Conservation (phyloP, 2,888 invertebrate genomes). For the Mythimna lalbum region DNA sequence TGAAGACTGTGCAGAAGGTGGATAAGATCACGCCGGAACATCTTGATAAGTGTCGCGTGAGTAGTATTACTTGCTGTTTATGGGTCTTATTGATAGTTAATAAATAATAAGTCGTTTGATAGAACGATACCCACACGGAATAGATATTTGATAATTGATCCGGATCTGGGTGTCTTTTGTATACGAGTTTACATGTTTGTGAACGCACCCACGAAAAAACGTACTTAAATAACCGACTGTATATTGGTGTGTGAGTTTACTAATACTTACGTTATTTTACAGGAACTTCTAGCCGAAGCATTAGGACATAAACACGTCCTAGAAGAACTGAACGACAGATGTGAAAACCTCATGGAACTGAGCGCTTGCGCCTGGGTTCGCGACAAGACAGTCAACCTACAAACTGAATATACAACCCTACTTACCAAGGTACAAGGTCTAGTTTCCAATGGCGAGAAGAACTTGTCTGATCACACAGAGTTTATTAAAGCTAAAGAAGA, state of each 20-base stretch:
- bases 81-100: no score
- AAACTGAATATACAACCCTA: constrained; percentile 95
- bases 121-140: no score
- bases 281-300: constrained; percentile 94
- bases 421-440: constrained; percentile 95
- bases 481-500: constrained; percentile 96
- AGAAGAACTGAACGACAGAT: constrained; percentile 96
- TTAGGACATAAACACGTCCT: constrained; percentile 94
- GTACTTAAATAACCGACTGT: no score
- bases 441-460: constrained; percentile 96
- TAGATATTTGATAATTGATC: no score
- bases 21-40: constrained; percentile 95
- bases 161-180: no score
- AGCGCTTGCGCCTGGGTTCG: constrained; percentile 96
- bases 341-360: constrained; percentile 96
- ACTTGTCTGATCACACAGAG: constrained; percentile 97
- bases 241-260: neutral
- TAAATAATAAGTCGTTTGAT: no score
- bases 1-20: constrained; percentile 92
- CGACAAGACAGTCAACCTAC: constrained; percentile 96
- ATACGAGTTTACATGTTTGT: no score
- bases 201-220: no score
- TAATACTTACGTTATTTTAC: constrained; percentile 53
- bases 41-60: constrained; percentile 93
- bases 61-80: constrained; percentile 61